phyloP scores from a whole-genome alignment of 1,140 invertebrate species.

The Caenorhabditis inopinata region DNA sequence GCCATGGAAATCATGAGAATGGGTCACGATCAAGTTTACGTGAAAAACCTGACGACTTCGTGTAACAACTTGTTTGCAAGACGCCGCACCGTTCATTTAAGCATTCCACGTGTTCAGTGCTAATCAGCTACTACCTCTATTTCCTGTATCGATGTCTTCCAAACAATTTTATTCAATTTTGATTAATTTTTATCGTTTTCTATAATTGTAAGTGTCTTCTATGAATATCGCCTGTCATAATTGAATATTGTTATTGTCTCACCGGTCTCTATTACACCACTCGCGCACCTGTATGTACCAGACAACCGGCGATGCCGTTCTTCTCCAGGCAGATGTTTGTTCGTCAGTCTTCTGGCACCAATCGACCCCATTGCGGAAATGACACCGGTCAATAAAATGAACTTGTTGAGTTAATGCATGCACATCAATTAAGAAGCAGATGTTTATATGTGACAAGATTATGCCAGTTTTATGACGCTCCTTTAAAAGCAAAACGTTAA shows the following conservation, averaged over 20 bases:
- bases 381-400: neutral
- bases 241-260: neutral
- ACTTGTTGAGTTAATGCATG: constrained; percentile 28
- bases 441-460: neutral
- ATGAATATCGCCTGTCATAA: neutral
- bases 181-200: too few relatives aligned
- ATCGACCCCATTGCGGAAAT: neutral
- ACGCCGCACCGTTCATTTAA: constrained; percentile 37
- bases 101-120: constrained; percentile 42
- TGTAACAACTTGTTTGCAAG: constrained; percentile 43
- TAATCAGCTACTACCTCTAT: constrained; percentile 33
- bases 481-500: too few relatives aligned
- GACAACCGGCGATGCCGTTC: neutral
- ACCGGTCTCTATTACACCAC: neutral
- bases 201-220: too few relatives aligned
- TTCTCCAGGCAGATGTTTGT: constrained; percentile 4
- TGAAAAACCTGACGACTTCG: constrained; percentile 36
- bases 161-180: too few relatives aligned
- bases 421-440: constrained; percentile 17
- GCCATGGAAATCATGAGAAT: constrained; percentile 94
- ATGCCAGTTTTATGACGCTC: constrained; percentile 12
- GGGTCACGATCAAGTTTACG: constrained; percentile 75
- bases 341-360: constrained; percentile 18
- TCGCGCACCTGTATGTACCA: constrained; percentile 6
- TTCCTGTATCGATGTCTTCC: neutral